A percentile compares a stretch with the other conserved stretches of the same genome.
Evolutionary conservation across 2,888 invertebrate species (phyloP).

Genomic region (Aproaerema taeniolella): DNA sequence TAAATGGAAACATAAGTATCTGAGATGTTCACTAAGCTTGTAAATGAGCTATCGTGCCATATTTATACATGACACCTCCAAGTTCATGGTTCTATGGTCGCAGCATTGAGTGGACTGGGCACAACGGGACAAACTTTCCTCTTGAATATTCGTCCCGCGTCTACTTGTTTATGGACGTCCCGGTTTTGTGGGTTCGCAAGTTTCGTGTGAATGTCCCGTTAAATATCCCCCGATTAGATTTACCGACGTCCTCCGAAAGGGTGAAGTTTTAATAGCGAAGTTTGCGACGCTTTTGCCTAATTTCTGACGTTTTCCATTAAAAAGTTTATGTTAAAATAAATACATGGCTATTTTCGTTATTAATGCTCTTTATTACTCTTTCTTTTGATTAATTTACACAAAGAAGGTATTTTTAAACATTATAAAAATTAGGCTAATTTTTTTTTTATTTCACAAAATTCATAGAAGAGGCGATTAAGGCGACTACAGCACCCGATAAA

Average conservation of each 20-base stretch:
- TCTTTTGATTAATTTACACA: no score
- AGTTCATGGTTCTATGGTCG: no score
- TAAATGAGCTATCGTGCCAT: no score
- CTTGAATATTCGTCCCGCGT: constrained; percentile 66
- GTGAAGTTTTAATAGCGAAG: constrained; percentile 26
- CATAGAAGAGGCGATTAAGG: no score
- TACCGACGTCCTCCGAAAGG: constrained; percentile 32
- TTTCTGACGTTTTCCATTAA: no score
- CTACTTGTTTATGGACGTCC: constrained; percentile 62
- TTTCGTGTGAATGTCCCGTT: constrained; percentile 53
- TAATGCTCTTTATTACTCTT: neutral
- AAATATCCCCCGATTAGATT: constrained; percentile 55
- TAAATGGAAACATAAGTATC: no score
- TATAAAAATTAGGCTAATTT: no score
- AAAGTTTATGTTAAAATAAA: neutral
- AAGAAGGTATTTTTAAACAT: no score
- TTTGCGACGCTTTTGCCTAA: constrained; percentile 18
- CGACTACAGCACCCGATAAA: no score
- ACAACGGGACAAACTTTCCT: constrained; percentile 60
- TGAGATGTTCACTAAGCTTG: no score
- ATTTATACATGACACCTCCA: no score
- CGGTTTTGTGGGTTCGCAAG: constrained; percentile 58
- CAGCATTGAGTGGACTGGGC: constrained; percentile 44
- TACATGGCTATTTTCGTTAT: neutral
- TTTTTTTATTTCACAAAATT: no score